phyloP scores from a whole-genome alignment of 2,888 invertebrate species.

The Drosophila birchii region DNA sequence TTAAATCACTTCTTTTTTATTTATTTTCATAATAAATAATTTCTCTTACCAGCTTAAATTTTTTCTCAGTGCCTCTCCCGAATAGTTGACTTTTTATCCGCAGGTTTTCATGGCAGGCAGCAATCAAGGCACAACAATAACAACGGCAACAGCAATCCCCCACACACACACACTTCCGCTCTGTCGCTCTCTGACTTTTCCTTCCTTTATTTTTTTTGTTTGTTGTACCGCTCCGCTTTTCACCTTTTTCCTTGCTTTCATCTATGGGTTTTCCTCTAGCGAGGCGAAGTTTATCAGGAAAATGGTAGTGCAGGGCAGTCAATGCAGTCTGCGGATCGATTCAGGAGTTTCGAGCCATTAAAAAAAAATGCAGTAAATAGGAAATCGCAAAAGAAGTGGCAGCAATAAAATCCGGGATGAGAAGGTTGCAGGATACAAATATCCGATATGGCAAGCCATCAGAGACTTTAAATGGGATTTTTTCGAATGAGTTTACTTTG shows the following conservation, averaged over 20 bases:
- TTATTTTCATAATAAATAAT: not conserved
- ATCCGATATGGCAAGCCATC: conserved; percentile 19
- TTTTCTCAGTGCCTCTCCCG: conserved; percentile 3
- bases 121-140: conserved; percentile 70
- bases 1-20: not conserved
- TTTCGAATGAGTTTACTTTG: not conserved
- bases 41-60: rapidly evolving
- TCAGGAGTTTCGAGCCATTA: conserved; percentile 28
- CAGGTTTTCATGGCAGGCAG: conserved; percentile 64
- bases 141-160: conserved; percentile 25
- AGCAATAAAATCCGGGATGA: conserved; percentile 17
- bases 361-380: conserved; percentile 39
- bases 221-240: not conserved
- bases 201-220: not conserved
- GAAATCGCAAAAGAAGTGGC: conserved; percentile 15
- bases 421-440: conserved; percentile 18
- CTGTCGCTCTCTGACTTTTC: conserved; percentile 33
- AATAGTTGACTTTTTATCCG: conserved; percentile 52
- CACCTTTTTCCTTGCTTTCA: conserved; percentile 17
- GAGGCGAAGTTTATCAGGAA: conserved; percentile 30
- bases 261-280: conserved; percentile 21
- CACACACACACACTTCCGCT: conserved; percentile 33
- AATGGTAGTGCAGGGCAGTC: conserved; percentile 33
- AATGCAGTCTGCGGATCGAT: conserved; percentile 39
- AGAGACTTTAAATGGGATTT: conserved; percentile 5